Evolutionary conservation across 2,797 vertebrate species (phyloP).

Genomic region (Coranthus polyacanthus): DNA sequence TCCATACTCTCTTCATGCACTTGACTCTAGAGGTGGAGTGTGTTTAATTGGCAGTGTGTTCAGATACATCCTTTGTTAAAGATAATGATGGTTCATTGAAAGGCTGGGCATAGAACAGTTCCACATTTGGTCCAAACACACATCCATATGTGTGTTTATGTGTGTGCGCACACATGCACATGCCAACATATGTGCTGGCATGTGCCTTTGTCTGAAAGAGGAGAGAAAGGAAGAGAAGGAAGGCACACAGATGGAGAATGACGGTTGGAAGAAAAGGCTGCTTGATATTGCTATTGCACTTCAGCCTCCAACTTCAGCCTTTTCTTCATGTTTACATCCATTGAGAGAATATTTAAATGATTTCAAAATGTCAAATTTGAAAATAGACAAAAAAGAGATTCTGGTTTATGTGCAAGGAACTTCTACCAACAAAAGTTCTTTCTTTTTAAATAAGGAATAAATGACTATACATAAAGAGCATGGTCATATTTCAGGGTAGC

Average conservation of each 20-base stretch:
- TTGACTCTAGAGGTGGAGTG: constrained; percentile 45
- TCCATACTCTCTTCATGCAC: constrained; percentile 36
- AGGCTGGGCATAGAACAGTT: constrained; percentile 31
- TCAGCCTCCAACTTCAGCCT: background rate
- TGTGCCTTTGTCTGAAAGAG: constrained; percentile 22
- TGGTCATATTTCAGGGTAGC: background rate
- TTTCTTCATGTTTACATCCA: background rate
- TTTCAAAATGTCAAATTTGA: background rate
- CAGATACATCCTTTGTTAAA: constrained; percentile 47
- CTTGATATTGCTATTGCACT: constrained; percentile 1
- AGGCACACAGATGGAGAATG: constrained; percentile 8
- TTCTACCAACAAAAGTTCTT: too few relatives aligned
- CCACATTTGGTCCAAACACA: constrained; percentile 24
- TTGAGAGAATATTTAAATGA: background rate
- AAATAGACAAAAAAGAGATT: background rate
- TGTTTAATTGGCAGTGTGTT: constrained; percentile 52
- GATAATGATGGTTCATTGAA: constrained; percentile 51
- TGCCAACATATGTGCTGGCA: constrained; percentile 28
- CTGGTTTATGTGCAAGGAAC: too few relatives aligned
- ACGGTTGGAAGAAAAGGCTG: constrained; percentile 4
- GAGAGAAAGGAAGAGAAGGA: constrained; percentile 1
- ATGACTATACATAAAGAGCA: too few relatives aligned
- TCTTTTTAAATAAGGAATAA: too few relatives aligned
- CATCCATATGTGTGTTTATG: constrained; percentile 5
- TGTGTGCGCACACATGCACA: background rate